Evolutionary conservation across 2,797 vertebrate genomes (phyloP).

Genomic region (Sebastes umbrosus): DNA sequence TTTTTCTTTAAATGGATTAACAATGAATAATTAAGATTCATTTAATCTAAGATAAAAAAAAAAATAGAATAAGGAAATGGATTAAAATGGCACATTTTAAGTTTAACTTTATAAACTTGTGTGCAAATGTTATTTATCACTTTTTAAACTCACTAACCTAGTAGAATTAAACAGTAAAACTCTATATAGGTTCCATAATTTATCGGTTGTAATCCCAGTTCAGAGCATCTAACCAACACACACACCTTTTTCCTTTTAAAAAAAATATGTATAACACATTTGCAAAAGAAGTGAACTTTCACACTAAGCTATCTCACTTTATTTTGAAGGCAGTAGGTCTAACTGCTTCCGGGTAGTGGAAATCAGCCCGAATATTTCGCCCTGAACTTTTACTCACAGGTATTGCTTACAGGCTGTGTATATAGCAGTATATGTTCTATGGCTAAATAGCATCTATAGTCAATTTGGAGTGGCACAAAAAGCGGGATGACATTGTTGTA

Average conservation of each 20-base stretch:
- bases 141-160: background rate
- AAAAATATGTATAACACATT: background rate
- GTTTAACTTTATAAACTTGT: background rate
- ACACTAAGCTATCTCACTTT: background rate
- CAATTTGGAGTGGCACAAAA: background rate
- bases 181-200: background rate
- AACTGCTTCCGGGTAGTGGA: background rate
- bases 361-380: accelerated
- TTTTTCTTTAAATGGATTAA: too few relatives aligned
- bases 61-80: background rate
- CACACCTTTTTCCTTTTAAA: too few relatives aligned
- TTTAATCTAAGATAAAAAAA: background rate
- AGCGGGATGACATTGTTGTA: background rate
- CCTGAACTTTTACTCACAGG: background rate
- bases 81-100: background rate
- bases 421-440: too few relatives aligned
- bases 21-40: background rate
- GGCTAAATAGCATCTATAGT: background rate
- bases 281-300: background rate
- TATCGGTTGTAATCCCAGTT: background rate
- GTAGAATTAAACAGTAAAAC: background rate
- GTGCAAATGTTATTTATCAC: background rate
- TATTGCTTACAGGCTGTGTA: background rate
- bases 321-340: background rate
- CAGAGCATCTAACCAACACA: background rate